phyloP scores from a whole-genome alignment of 2,888 invertebrate species.

The Harpagoxenus sublaevis region DNA sequence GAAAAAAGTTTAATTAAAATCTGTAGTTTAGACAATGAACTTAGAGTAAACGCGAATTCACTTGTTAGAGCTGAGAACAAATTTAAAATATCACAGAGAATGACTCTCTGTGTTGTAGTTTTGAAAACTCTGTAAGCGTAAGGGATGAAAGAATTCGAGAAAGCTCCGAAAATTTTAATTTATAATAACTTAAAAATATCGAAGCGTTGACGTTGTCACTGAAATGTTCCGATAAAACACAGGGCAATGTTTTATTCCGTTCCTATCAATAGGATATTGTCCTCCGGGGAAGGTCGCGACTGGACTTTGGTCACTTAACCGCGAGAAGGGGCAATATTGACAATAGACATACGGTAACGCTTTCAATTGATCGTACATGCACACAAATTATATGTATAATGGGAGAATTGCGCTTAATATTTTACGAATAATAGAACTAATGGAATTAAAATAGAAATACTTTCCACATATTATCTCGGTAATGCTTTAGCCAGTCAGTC shows the following conservation, averaged over 20 bases:
- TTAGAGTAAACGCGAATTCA: background rate
- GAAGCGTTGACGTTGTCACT: constrained; percentile 42
- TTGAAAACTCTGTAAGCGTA: background rate
- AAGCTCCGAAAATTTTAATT: background rate
- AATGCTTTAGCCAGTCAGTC: too few species aligned
- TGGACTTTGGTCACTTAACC: constrained; percentile 59
- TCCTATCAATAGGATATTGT: constrained; percentile 70
- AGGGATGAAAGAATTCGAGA: background rate
- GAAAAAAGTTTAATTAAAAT: background rate
- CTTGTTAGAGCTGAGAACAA: background rate
- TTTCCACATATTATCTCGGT: background rate
- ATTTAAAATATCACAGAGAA: background rate
- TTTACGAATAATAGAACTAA: background rate
- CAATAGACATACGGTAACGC: background rate
- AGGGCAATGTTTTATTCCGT: constrained; percentile 60
- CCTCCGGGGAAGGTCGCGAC: constrained; percentile 66
- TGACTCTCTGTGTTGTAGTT: background rate
- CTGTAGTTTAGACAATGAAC: background rate
- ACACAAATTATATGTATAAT: background rate
- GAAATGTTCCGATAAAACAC: constrained; percentile 62
- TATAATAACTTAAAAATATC: background rate
- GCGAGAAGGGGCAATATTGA: constrained; percentile 48
- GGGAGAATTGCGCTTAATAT: background rate
- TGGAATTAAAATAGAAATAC: background rate
- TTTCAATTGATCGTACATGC: constrained; percentile 23